phyloP scores from a whole-genome alignment of 1,140 invertebrate species.

The Listronotus bonariensis region DNA sequence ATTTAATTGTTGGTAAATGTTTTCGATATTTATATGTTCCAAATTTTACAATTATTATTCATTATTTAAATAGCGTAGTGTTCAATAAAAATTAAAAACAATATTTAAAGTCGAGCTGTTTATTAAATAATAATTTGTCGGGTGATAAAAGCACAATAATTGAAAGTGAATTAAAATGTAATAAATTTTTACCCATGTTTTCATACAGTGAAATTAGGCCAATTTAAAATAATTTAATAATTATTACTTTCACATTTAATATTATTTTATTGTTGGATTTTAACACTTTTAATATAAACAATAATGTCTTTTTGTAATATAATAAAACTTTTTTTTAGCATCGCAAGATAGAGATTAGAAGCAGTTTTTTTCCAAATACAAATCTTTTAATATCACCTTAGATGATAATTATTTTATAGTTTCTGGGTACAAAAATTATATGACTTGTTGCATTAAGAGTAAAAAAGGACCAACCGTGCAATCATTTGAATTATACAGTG shows the following conservation, averaged over 20 bases:
- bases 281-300: too few species aligned
- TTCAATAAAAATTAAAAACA: slow-evolving; percentile 17
- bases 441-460: too few species aligned
- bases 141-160: slow-evolving; percentile 7
- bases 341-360: too few species aligned
- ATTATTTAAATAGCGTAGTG: slow-evolving; percentile 13
- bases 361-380: too few species aligned
- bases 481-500: too few species aligned
- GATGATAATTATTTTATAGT: too few species aligned
- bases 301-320: too few species aligned
- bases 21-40: slow-evolving; percentile 14
- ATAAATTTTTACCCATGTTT: slow-evolving; percentile 8
- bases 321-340: too few species aligned
- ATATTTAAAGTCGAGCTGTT: slow-evolving; percentile 11
- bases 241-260: background rate
- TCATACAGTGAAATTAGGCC: background rate
- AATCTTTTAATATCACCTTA: too few species aligned
- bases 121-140: slow-evolving; percentile 11
- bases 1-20: slow-evolving; percentile 17
- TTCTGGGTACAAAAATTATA: too few species aligned
- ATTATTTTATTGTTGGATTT: too few species aligned
- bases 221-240: background rate
- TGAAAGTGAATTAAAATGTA: slow-evolving; percentile 13
- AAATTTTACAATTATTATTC: slow-evolving; percentile 21
- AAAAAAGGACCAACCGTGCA: too few species aligned